Evolutionary conservation across 2,888 invertebrate species (phyloP).

Genomic region (Flexamia atlantica): DNA sequence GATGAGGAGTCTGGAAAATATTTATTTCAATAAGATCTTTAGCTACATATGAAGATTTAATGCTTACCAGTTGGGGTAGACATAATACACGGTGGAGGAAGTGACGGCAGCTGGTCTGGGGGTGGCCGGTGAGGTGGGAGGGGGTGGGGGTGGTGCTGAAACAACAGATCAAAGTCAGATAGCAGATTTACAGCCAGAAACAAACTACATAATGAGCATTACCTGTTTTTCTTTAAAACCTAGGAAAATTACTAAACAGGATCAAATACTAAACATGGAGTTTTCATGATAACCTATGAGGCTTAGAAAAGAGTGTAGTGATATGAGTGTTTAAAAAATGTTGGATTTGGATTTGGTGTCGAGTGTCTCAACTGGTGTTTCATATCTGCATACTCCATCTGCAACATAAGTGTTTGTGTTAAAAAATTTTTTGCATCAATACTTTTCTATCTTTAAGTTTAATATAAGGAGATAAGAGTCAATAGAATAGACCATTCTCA

Average conservation of each 20-base stretch:
- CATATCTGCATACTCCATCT: background rate
- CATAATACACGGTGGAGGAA: conserved; percentile 10
- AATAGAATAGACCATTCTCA: no score
- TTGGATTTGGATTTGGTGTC: conserved; percentile 9
- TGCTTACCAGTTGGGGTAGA: conserved; percentile 47
- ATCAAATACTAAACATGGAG: background rate
- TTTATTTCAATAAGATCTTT: no score
- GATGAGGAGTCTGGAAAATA: no score
- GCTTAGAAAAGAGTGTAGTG: background rate
- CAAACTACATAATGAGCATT: no score
- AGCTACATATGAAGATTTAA: background rate
- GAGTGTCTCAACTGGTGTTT: conserved; percentile 28
- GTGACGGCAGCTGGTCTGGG: background rate
- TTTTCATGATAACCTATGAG: background rate
- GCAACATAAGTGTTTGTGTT: conserved; percentile 5
- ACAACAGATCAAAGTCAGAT: background rate
- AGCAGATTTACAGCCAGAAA: no score
- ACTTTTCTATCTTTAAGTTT: no score
- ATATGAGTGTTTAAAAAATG: conserved; percentile 18
- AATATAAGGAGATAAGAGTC: no score
- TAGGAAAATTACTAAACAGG: background rate
- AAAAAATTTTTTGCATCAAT: background rate
- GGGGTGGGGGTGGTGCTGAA: conserved; percentile 9
- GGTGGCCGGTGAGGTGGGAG: background rate
- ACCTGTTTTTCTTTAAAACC: no score